Evolutionary conservation across 2,797 vertebrate species (phyloP).

Genomic region (Sebastes ruberrimus): DNA sequence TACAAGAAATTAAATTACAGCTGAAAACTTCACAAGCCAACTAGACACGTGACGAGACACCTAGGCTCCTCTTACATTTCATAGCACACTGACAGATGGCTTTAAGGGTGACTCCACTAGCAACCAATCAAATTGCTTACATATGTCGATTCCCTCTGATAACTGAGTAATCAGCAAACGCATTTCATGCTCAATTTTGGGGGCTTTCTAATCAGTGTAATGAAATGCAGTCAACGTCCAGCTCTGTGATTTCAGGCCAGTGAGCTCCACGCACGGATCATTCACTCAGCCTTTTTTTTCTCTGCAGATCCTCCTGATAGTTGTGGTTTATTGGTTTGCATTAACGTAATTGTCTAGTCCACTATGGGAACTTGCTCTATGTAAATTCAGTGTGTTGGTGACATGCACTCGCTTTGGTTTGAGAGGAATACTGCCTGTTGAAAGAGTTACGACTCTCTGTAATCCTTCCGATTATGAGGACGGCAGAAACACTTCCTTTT

Average conservation of each 20-base stretch:
- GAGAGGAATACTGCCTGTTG: conserved; percentile 6
- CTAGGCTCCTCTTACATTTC: conserved; percentile 21
- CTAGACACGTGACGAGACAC: conserved; percentile 14
- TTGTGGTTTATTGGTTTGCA: conserved; percentile 9
- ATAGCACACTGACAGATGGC: conserved; percentile 35
- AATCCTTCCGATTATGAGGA: conserved; percentile 56
- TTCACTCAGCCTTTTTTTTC: conserved; percentile 11
- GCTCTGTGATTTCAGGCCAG: conserved; percentile 39
- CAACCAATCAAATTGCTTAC: conserved; percentile 63
- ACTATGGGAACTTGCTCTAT: conserved; percentile 2
- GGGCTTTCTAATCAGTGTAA: conserved; percentile 71
- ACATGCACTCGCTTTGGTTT: neutral
- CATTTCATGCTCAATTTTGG: conserved; percentile 70
- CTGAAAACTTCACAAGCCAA: conserved; percentile 7
- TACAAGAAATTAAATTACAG: neutral
- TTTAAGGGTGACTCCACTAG: conserved; percentile 27
- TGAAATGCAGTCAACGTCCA: conserved; percentile 60
- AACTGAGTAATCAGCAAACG: conserved; percentile 60
- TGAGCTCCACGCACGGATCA: conserved; percentile 17
- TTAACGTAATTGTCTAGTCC: neutral
- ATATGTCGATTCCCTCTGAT: conserved; percentile 60
- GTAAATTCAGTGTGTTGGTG: neutral
- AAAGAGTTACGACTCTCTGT: conserved; percentile 33
- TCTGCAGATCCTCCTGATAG: conserved; percentile 26
- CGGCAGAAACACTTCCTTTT: conserved; percentile 54